A percentile compares a stretch with the other conserved stretches of the same genome.
phyloP scores from a whole-genome alignment of 1,140 invertebrate species.

The Procambarus clarkii region DNA sequence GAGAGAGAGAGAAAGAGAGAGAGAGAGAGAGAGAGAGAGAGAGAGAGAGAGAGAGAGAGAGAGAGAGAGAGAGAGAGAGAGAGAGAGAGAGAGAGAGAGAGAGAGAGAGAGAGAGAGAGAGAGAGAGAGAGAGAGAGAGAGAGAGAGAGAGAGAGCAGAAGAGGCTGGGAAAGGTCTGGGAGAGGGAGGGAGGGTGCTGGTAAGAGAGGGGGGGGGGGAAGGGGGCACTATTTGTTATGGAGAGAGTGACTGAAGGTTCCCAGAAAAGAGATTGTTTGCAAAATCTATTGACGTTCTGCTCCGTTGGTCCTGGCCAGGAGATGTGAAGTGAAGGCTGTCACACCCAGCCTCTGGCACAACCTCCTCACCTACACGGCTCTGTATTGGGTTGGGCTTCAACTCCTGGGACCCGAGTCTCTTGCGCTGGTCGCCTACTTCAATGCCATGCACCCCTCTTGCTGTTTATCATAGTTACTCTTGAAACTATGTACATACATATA shows the following conservation, averaged over 20 bases:
- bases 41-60: no score
- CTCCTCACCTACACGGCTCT: no score
- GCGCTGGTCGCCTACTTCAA: no score
- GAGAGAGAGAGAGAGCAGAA: not conserved
- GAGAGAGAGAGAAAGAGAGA: not conserved
- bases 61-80: no score
- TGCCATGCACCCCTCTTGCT: not conserved
- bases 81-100: not conserved
- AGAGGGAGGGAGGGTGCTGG: not conserved
- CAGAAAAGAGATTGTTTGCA: not conserved
- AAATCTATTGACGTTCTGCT: no score
- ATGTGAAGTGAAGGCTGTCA: no score
- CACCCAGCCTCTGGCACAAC: no score
- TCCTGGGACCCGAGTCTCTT: no score
- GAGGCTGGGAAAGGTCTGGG: no score
- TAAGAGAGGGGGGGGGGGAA: not conserved
- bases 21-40: not conserved
- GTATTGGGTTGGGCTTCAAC: no score
- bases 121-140: constrained; percentile 20
- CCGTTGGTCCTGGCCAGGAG: no score
- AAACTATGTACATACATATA: no score
- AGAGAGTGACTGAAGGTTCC: not conserved
- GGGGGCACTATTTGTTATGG: not conserved
- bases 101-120: constrained; percentile 20
- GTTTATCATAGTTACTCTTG: not conserved